These are phyloP conservation scores for Drosophila rubida DNA, from an alignment of 2,888 invertebrate species.

Conservation along the genomic window DNA sequence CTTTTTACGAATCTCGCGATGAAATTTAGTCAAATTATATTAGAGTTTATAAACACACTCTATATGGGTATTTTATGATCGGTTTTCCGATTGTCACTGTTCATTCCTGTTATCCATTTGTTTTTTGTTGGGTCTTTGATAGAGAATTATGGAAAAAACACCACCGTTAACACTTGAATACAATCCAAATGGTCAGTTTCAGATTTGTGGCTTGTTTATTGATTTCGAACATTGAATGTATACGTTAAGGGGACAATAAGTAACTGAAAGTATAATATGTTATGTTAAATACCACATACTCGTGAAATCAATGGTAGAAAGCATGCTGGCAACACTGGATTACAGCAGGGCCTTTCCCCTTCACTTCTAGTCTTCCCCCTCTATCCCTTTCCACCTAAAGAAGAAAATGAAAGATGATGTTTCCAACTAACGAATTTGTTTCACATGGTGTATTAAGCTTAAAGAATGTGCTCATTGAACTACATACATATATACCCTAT, in stretches of 20 bases:
- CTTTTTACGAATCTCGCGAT: neutral
- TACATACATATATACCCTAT: conserved; percentile 21
- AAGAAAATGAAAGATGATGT: conserved; percentile 24
- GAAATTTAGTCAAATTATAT: conserved; percentile 12
- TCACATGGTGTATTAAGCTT: conserved; percentile 69
- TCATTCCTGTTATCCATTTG: conserved; percentile 2
- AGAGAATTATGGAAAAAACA: conserved; percentile 15
- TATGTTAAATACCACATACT: conserved; percentile 10
- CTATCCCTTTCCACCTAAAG: conserved; percentile 8
- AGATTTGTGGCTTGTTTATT: conserved; percentile 20
- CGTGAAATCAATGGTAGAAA: conserved; percentile 17
- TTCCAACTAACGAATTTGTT: conserved; percentile 71
- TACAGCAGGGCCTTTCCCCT: neutral
- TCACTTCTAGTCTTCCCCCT: neutral
- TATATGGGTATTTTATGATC: neutral
- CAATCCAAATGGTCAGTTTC: conserved; percentile 30
- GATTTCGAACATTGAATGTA: conserved; percentile 43
- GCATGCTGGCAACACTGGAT: no score
- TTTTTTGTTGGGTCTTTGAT: conserved; percentile 5
- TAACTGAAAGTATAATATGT: conserved; percentile 50
- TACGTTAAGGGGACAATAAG: conserved; percentile 81
- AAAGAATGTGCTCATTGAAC: conserved; percentile 54
- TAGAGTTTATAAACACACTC: neutral
- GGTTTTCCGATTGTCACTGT: conserved; percentile 9
- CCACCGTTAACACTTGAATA: conserved; percentile 41